phyloP scores from a whole-genome alignment of 2,888 invertebrate species.

The Acanthoscelides obtectus region DNA sequence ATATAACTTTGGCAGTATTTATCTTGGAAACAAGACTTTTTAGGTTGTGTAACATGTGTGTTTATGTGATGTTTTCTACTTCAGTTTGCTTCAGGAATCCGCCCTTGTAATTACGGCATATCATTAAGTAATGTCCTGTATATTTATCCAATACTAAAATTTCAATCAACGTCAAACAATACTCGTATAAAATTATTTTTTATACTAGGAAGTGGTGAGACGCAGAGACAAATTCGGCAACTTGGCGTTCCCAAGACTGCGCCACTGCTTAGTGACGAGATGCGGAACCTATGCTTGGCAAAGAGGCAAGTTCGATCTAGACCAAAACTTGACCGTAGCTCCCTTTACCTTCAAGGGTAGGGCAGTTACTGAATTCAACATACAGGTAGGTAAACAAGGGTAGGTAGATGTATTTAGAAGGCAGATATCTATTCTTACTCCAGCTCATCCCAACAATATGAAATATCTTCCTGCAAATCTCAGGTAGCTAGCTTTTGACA shows the following conservation, averaged over 20 bases:
- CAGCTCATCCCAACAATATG: background rate
- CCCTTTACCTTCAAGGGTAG: slow-evolving; percentile 64
- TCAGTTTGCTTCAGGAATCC: no score
- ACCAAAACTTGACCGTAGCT: slow-evolving; percentile 65
- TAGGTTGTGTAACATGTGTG: no score
- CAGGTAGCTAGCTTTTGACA: background rate
- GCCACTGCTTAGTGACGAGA: slow-evolving; percentile 62
- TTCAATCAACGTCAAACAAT: no score
- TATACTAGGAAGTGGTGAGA: slow-evolving; percentile 50
- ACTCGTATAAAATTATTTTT: no score
- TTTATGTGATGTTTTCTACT: no score
- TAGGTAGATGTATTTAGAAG: no score
- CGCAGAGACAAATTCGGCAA: slow-evolving; percentile 57
- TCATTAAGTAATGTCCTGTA: no score
- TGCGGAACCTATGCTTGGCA: slow-evolving; percentile 80
- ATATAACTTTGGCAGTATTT: no score
- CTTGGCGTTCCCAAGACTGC: slow-evolving; percentile 61
- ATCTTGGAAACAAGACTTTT: no score
- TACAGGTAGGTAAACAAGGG: slow-evolving; percentile 65
- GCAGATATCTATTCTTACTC: background rate
- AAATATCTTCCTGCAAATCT: background rate
- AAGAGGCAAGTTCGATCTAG: slow-evolving; percentile 56
- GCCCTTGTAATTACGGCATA: no score
- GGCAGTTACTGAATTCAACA: slow-evolving; percentile 64
- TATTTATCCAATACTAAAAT: no score